phyloP scores from a whole-genome alignment of 2,888 invertebrate genomes.

The Xylophagus ater region DNA sequence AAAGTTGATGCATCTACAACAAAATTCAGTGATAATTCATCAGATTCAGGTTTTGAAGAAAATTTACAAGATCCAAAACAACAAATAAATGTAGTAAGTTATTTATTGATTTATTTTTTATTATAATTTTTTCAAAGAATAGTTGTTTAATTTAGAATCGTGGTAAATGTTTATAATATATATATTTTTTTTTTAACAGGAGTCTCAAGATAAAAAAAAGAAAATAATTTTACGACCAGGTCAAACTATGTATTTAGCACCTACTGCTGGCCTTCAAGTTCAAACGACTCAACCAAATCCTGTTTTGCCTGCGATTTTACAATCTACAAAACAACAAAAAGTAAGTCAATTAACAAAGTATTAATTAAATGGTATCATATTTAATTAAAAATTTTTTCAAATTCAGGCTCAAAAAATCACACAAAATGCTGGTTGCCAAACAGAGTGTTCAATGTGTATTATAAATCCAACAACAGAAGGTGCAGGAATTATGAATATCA shows the following conservation, averaged over 20 bases:
- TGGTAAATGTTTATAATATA: slow-evolving; percentile 5
- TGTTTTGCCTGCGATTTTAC: slow-evolving; percentile 28
- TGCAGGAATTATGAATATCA: neutral
- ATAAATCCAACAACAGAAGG: slow-evolving; percentile 12
- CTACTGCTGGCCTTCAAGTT: slow-evolving; percentile 27
- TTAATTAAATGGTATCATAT: no score
- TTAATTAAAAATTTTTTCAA: no score
- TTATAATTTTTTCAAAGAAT: neutral
- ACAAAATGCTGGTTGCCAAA: slow-evolving; percentile 9
- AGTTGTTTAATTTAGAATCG: neutral
- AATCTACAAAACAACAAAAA: slow-evolving; percentile 26
- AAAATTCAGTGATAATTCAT: slow-evolving; percentile 53
- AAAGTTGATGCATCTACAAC: slow-evolving; percentile 26
- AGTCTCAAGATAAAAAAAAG: slow-evolving; percentile 27
- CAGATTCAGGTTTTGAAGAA: slow-evolving; percentile 64
- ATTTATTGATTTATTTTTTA: slow-evolving; percentile 2
- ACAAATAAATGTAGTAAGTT: slow-evolving; percentile 30
- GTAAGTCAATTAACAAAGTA: no score
- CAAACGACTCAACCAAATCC: slow-evolving; percentile 29
- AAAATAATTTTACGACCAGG: slow-evolving; percentile 24
- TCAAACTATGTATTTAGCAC: slow-evolving; percentile 30
- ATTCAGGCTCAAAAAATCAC: neutral
- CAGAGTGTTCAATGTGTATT: slow-evolving; percentile 16
- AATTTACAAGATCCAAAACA: slow-evolving; percentile 34
- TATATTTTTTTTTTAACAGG: slow-evolving; percentile 20